Conservation (phyloP, 2,888 invertebrate genomes). For the Priapulus caudatus region DNA sequence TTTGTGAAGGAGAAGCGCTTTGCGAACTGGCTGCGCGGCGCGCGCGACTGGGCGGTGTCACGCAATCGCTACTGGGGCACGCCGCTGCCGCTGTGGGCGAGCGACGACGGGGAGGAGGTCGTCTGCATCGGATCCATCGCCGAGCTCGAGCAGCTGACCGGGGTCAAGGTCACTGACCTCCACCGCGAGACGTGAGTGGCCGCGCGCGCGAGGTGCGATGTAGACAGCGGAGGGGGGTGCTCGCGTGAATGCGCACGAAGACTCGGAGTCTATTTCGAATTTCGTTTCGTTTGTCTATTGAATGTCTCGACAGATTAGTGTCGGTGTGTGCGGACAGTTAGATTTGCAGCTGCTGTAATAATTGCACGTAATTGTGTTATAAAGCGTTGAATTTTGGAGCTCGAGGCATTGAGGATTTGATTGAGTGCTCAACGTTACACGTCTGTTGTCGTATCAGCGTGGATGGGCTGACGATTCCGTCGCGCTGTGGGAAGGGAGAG, state of each 20-base stretch:
- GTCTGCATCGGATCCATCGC: conserved; percentile 86
- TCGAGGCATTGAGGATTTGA: no score
- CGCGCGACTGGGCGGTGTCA: conserved; percentile 95
- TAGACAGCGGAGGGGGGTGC: no score
- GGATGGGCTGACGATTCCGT: conserved; percentile 85
- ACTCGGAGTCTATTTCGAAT: no score
- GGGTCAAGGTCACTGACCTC: conserved; percentile 68
- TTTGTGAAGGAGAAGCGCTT: conserved; percentile 96
- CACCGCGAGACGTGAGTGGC: conserved; percentile 68
- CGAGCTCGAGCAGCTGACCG: conserved; percentile 72
- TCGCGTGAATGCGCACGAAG: no score
- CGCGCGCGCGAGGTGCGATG: conserved; percentile 18
- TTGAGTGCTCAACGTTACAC: no score
- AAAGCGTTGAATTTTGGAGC: no score
- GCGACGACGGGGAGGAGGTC: conserved; percentile 60
- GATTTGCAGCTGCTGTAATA: no score
- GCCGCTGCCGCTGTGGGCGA: conserved; percentile 94
- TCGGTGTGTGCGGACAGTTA: no score
- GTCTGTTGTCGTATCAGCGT: no score
- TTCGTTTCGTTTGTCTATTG: no score
- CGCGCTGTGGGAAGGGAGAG: conserved; percentile 68
- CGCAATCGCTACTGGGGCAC: conserved; percentile 99
- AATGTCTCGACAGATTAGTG: no score
- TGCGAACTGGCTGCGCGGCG: conserved; percentile 93
- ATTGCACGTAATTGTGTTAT: no score